phyloP scores from a whole-genome alignment of 2,113 vertebrate species.

The Pteruthius melanotis region DNA sequence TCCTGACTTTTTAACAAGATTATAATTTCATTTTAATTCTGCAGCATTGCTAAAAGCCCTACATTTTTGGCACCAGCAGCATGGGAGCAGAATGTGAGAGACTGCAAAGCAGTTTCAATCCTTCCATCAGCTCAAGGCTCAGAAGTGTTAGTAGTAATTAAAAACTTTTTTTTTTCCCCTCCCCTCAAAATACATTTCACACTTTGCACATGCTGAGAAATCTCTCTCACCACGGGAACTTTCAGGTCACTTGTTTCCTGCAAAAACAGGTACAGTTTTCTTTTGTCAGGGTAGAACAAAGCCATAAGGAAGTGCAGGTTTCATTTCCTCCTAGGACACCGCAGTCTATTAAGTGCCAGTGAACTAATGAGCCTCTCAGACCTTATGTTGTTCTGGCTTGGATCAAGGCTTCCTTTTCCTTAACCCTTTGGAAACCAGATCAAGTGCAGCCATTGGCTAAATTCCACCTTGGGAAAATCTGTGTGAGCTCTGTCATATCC shows the following conservation, averaged over 20 bases:
- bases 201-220: conserved; percentile 49
- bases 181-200: conserved; percentile 47
- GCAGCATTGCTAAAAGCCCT: neutral
- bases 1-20: neutral
- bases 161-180: conserved; percentile 16
- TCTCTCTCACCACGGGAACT: conserved; percentile 50
- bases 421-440: conserved; percentile 44
- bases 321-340: conserved; percentile 72
- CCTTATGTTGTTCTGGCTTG: conserved; percentile 78
- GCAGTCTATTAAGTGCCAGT: conserved; percentile 68
- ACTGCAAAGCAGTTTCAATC: conserved; percentile 3
- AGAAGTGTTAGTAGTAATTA: conserved; percentile 68
- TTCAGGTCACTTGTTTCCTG: conserved; percentile 60
- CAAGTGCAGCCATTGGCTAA: neutral
- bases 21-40: neutral
- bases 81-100: neutral
- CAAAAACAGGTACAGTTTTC: conserved; percentile 73
- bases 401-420: conserved; percentile 4
- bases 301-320: conserved; percentile 74
- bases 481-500: neutral
- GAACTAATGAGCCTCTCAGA: conserved; percentile 81
- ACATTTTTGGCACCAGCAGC: conserved; percentile 44
- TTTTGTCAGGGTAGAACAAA: conserved; percentile 75
- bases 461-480: neutral
- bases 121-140: conserved; percentile 53